Base-by-base conservation (phyloP, 2,113 vertebrate species). In the Syrrhaptes paradoxus region DNA sequence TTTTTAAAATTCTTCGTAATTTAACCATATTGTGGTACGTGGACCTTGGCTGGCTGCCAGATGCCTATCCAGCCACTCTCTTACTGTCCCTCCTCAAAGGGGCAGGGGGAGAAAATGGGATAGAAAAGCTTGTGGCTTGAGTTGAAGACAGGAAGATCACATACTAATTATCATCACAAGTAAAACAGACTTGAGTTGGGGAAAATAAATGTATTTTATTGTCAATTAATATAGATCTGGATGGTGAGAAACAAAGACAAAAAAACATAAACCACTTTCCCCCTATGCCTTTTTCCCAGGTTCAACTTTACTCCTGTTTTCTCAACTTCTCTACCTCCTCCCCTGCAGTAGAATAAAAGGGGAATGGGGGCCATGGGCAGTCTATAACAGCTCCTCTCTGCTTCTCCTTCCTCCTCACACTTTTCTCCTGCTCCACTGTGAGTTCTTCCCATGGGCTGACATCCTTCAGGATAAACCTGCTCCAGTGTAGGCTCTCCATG, bases 331-430 rank as follows among this genome's bases (percentile, higher is more conserved):
- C n/a, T 48, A 29, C 28, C 21, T 36, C 28, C 26, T 28, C 9
- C 36, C 2, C 3, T 1, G 1, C 22, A 46, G 38, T 0, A 0
- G 28, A 12, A 24, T 61, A 45, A 74, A n/a, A 20, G 15, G 36
- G 21, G 45, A 81, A 15, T 1, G 1, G 11, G 17, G 13, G 9
- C 32, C 52, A 16, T 28, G 24, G 7, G 28, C 16, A 72, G 32
- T 17, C 18, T 22, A 8, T 32, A 51, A 80, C 9, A 65, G 49
- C 9, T 59, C 32, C 28, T 66, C 18, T 58, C 49, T 66, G 16
- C 6, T 38, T 32, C 38, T 66, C 6, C 45, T 52, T 51, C 7
- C 6, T 85, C 34, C 22, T 51, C 43, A 41, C 9, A 7, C 19
- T n/a, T 52, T 73, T 52, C 28, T 10, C 26, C 5, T 77, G 25